Percentiles rank a stretch among this genome's conserved stretches.
Conservation (phyloP, 1,140 invertebrate species). For the Atta texana region DNA sequence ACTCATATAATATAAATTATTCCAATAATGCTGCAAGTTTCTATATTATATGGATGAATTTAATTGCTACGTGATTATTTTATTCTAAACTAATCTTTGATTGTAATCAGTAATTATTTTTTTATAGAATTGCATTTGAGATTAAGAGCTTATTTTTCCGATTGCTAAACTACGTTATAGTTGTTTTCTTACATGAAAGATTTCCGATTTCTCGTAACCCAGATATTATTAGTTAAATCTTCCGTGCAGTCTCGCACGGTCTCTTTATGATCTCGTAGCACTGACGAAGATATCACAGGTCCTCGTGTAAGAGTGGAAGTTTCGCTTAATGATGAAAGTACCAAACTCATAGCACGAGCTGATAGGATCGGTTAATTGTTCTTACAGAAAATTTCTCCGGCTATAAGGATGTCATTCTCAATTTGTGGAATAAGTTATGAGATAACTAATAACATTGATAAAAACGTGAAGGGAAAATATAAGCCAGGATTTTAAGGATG, state of each 20-base stretch:
- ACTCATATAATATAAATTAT: no score
- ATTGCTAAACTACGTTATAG: neutral
- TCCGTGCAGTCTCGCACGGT: conserved; percentile 16
- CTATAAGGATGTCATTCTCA: conserved; percentile 78
- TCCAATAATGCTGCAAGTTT: no score
- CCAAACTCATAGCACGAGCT: conserved; percentile 70
- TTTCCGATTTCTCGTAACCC: conserved; percentile 26
- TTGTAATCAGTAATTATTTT: neutral
- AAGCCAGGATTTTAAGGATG: conserved; percentile 24
- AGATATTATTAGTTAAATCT: conserved; percentile 45
- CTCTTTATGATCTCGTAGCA: conserved; percentile 49
- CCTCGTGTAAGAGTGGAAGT: conserved; percentile 67
- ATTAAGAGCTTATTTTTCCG: neutral
- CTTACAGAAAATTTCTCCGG: conserved; percentile 77
- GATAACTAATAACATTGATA: conserved; percentile 68
- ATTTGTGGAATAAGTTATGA: conserved; percentile 70
- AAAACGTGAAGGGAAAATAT: conserved; percentile 3
- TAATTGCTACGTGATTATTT: neutral
- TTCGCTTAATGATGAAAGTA: conserved; percentile 81
- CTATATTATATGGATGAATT: neutral
- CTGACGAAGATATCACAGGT: conserved; percentile 68
- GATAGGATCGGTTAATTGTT: conserved; percentile 81
- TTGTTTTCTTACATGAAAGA: conserved; percentile 5
- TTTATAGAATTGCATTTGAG: neutral
- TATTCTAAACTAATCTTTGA: neutral